Conservation (phyloP, 2,797 vertebrate genomes). For the Fundulus diaphanus region DNA sequence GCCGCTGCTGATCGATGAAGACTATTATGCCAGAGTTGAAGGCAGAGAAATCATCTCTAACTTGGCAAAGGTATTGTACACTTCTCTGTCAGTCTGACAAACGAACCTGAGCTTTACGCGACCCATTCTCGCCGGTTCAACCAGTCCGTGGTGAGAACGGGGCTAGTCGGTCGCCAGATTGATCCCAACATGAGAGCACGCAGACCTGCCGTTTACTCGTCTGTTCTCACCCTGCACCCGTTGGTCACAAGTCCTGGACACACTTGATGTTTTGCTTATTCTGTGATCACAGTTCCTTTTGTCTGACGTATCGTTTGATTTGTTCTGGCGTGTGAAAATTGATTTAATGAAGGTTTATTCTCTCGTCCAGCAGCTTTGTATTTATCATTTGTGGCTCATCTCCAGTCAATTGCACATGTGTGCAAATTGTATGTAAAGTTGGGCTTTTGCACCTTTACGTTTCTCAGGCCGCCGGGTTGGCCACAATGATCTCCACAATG, state of each 20-base stretch:
- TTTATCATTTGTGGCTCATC: background rate
- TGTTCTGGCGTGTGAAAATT: background rate
- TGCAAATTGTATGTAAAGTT: background rate
- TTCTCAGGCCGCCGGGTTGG: slow-evolving; percentile 93
- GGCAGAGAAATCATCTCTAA: slow-evolving; percentile 99
- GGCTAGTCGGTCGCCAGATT: slow-evolving; percentile 76
- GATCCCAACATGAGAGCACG: slow-evolving; percentile 67
- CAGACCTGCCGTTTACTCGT: slow-evolving; percentile 41
- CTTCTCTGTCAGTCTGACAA: background rate
- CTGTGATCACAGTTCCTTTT: too few relatives aligned
- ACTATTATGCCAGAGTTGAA: slow-evolving; percentile 99
- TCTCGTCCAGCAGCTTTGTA: background rate
- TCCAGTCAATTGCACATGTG: background rate
- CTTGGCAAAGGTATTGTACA: slow-evolving; percentile 90
- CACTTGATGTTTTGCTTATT: background rate
- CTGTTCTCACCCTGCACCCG: slow-evolving; percentile 75
- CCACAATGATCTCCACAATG: slow-evolving; percentile 99
- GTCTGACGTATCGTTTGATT: background rate
- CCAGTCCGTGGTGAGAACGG: slow-evolving; percentile 67
- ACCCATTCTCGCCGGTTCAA: slow-evolving; percentile 77
- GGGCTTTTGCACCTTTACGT: background rate
- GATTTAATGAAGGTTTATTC: background rate
- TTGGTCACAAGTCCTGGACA: slow-evolving; percentile 60
- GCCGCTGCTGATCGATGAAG: slow-evolving; percentile 97
- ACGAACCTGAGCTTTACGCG: slow-evolving; percentile 31